A percentile compares a stretch with the other conserved stretches of the same genome.
These are phyloP conservation scores for Ailuropoda melanoleuca DNA, from an alignment of 2,113 vertebrate genomes.

Conservation along the genomic window DNA sequence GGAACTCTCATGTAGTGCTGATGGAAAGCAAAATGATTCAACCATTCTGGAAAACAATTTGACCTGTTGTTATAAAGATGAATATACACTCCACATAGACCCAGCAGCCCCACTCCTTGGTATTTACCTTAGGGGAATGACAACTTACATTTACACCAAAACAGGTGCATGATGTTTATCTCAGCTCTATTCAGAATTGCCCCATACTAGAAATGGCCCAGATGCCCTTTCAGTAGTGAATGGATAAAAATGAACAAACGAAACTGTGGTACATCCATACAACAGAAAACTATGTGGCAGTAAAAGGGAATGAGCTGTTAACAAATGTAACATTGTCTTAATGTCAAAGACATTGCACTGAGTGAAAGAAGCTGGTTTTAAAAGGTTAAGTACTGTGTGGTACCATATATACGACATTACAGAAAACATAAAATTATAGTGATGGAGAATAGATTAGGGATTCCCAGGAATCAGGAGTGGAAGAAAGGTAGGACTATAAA, in stretches of 20 bases:
- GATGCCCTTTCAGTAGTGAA: background rate
- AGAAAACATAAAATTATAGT: background rate
- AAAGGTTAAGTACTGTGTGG: background rate
- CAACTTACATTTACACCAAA: background rate
- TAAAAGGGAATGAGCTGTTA: background rate
- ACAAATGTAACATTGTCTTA: background rate
- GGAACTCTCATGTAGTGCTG: background rate
- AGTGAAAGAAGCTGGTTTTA: background rate
- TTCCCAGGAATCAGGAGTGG: background rate
- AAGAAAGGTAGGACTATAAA: background rate
- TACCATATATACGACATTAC: background rate
- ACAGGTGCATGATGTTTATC: background rate
- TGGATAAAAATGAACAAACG: background rate
- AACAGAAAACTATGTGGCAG: background rate
- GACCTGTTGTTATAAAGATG: background rate
- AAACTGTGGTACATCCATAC: background rate
- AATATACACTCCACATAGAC: background rate
- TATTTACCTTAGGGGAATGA: background rate
- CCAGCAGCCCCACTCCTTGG: background rate
- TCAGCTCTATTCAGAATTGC: background rate
- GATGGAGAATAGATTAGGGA: background rate
- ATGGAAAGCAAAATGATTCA: background rate
- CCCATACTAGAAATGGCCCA: background rate
- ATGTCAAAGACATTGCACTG: background rate
- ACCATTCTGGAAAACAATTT: background rate